phyloP scores from a whole-genome alignment of 1,140 invertebrate species.

The Leucophenga varia region DNA sequence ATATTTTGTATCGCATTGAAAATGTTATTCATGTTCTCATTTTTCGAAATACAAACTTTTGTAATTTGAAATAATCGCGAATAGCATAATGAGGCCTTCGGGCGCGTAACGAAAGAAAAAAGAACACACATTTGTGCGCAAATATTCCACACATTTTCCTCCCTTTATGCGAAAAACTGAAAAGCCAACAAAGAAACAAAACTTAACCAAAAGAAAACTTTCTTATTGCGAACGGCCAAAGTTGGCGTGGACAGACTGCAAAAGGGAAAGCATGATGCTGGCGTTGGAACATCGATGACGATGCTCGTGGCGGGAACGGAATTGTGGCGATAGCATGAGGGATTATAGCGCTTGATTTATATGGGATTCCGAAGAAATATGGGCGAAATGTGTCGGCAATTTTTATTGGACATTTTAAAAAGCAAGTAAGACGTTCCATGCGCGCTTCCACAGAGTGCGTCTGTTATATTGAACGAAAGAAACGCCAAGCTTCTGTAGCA shows the following conservation, averaged over 20 bases:
- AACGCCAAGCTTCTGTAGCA: too few species aligned
- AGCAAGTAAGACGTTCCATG: conserved; percentile 54
- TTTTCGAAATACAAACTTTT: conserved; percentile 53
- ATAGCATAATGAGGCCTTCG: conserved; percentile 47
- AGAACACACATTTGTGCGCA: too few species aligned
- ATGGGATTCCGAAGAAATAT: conserved; percentile 58
- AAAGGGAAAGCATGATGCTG: conserved; percentile 20
- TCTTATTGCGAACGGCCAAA: conserved; percentile 53
- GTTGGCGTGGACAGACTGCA: conserved; percentile 19
- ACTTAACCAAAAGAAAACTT: conserved; percentile 40
- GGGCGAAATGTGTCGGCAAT: conserved; percentile 57
- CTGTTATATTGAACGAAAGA: too few species aligned
- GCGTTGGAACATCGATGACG: not conserved
- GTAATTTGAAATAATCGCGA: conserved; percentile 53
- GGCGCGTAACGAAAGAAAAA: conserved; percentile 27
- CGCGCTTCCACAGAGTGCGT: conserved; percentile 19
- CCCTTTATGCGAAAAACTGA: too few species aligned
- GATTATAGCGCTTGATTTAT: conserved; percentile 57
- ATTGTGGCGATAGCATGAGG: conserved; percentile 53
- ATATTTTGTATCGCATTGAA: too few species aligned
- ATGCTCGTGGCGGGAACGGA: conserved; percentile 9
- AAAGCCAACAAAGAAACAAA: conserved; percentile 15
- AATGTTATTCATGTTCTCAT: too few species aligned
- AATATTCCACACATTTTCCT: too few species aligned
- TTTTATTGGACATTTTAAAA: conserved; percentile 58